Base-by-base conservation (phyloP, 2,797 vertebrate genomes). In the Falco peregrinus region DNA sequence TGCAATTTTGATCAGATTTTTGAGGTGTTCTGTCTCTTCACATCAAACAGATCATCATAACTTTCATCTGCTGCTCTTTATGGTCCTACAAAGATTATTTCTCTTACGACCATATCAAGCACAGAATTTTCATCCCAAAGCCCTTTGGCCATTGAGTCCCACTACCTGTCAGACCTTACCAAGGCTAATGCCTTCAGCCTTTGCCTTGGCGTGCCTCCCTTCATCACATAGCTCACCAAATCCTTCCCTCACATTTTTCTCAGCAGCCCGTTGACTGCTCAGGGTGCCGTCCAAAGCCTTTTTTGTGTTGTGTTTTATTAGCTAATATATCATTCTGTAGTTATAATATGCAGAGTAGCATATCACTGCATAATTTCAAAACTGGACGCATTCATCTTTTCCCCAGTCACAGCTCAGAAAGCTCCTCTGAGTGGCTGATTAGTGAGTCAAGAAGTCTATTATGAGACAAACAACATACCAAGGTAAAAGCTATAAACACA, bases 291-390 rank as follows among this genome's bases (percentile, higher is more conserved):
- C 60, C 63, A 63, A 33, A 81, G 50, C 33, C 85, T 95, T 85
- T 86, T 33, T 69, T 3, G 0, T 16, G 41, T 48, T 53, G 28
- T 69, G 35, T 64, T 96, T 97, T 96, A 96, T 84, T 86, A 84
- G 60, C 37, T 78, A 86, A 96, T 94, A 69, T 24, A 89, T 95
- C 84, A 93, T 19, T 11, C 50, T 65, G 20, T 63, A 95, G 92
- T 56, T 74, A 43, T 85, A 96, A 89, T 53, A 90, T 89, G 91
- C 85, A 73, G 56, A 85, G 71, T 81, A 65, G 76, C 71, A 68
- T 95, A 95, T 97, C 70, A 71, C 75, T 80, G 93, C 94, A 92
- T 85, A 71, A 84, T 84, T 88, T 92, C 82, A 87, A 89, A 89
- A 85, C 56, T 51, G 53, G 47, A 31, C 3, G 1, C 51, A 90